A percentile compares a stretch with the other conserved stretches of the same genome.
Evolutionary conservation across 2,797 vertebrate genomes (phyloP).

Genomic region (Hydrolagus colliei): DNA sequence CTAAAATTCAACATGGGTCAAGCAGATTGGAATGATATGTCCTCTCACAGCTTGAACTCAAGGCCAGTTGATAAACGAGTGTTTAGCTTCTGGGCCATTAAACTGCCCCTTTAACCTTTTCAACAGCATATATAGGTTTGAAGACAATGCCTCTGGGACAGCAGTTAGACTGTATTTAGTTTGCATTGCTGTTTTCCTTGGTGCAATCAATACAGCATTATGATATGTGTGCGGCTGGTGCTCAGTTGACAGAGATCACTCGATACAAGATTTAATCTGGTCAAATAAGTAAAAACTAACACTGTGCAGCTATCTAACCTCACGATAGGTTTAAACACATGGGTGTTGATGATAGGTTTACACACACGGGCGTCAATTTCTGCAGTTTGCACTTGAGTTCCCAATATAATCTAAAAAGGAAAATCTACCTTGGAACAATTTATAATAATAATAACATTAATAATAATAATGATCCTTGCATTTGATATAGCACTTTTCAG

Average conservation of each 20-base stretch:
- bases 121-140: slow-evolving; percentile 27
- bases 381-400: not conserved
- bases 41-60: not conserved
- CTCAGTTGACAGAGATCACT: slow-evolving; percentile 5
- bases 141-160: slow-evolving; percentile 8
- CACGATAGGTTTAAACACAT: not conserved
- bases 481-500: too few relatives aligned
- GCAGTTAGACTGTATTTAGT: slow-evolving; percentile 16
- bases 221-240: not conserved
- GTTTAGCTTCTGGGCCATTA: slow-evolving; percentile 13
- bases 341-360: not conserved
- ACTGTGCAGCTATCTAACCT: not conserved
- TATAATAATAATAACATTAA: too few relatives aligned
- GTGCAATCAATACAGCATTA: slow-evolving; percentile 22
- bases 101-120: slow-evolving; percentile 25
- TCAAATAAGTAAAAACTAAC: not conserved
- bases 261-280: slow-evolving; percentile 10
- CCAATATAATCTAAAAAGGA: not conserved
- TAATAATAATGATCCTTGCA: too few relatives aligned
- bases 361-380: not conserved
- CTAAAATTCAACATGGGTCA: not conserved
- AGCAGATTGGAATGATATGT: slow-evolving; percentile 14
- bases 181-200: slow-evolving; percentile 25
- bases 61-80: slow-evolving; percentile 17
- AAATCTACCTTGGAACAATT: not conserved